Percentiles rank a stretch among this genome's conserved stretches.
Evolutionary conservation across 37 sponge, comb jelly and placozoan genomes (phyloP).

Genomic region (Cladorhizidae sp.): DNA sequence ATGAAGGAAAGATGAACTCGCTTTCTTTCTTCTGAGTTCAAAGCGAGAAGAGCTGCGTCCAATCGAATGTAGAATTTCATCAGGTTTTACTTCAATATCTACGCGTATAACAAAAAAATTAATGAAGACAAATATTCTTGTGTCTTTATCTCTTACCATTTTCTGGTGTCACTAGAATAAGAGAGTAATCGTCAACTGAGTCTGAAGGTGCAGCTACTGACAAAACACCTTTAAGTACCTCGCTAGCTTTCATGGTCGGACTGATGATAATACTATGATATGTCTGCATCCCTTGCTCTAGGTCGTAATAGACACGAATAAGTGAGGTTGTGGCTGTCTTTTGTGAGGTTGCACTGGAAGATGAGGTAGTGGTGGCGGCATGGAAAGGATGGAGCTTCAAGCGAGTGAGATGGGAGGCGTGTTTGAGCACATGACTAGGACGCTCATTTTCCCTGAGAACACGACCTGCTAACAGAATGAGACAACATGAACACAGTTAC

Average conservation of each 20-base stretch:
- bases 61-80: constrained; percentile 12
- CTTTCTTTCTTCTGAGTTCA: constrained; percentile 8
- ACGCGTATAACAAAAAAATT: background rate
- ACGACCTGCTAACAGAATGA: background rate
- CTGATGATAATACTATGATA: constrained; percentile 58
- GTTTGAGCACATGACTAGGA: background rate
- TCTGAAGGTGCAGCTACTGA: constrained; percentile 1
- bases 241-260: constrained; percentile 34
- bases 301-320: constrained; percentile 47
- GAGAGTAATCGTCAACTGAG: constrained; percentile 8
- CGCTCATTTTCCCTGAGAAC: background rate
- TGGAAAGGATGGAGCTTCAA: too few species aligned
- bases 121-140: background rate
- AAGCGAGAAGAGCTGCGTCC: constrained; percentile 5
- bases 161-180: constrained; percentile 17
- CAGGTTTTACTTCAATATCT: constrained; percentile 27
- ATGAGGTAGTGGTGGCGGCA: too few species aligned
- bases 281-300: constrained; percentile 21
- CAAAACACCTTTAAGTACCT: constrained; percentile 27
- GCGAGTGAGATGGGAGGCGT: background rate
- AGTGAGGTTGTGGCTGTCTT: constrained; percentile 17
- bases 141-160: background rate
- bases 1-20: background rate
- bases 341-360: too few species aligned
- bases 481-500: background rate